Conservation (phyloP, 2,113 vertebrate species). For the Equus przewalskii region DNA sequence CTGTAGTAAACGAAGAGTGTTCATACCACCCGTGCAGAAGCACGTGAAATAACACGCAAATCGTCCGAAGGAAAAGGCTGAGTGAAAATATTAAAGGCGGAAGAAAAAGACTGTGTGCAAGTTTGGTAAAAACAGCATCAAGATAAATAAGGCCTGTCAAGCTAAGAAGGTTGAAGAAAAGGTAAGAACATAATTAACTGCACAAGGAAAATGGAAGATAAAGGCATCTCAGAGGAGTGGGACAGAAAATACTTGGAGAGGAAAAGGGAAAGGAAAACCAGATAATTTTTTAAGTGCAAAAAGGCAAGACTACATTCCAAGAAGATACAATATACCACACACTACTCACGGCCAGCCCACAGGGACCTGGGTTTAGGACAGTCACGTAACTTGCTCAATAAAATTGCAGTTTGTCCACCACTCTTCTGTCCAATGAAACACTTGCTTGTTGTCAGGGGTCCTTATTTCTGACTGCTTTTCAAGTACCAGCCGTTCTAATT, state of each 20-base stretch:
- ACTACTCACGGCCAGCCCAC: background rate
- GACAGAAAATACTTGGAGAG: background rate
- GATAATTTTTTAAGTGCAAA: background rate
- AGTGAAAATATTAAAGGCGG: background rate
- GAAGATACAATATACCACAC: background rate
- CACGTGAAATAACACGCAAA: accelerated
- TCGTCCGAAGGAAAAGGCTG: background rate
- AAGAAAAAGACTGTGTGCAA: background rate
- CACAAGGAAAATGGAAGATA: background rate
- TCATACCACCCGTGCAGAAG: accelerated
- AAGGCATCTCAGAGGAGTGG: background rate
- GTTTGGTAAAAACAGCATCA: background rate
- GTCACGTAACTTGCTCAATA: background rate
- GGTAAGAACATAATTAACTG: background rate
- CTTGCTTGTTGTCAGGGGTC: background rate
- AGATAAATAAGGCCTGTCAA: background rate
- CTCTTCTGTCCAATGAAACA: background rate
- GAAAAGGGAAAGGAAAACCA: background rate
- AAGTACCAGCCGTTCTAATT: background rate
- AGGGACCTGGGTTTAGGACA: background rate
- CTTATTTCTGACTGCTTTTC: background rate
- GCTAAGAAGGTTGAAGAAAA: background rate
- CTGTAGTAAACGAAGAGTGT: constrained; percentile 81
- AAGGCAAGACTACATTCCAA: background rate
- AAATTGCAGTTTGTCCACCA: background rate